Conservation (phyloP, 2,888 invertebrate genomes). For the Geophilus truncorum region DNA sequence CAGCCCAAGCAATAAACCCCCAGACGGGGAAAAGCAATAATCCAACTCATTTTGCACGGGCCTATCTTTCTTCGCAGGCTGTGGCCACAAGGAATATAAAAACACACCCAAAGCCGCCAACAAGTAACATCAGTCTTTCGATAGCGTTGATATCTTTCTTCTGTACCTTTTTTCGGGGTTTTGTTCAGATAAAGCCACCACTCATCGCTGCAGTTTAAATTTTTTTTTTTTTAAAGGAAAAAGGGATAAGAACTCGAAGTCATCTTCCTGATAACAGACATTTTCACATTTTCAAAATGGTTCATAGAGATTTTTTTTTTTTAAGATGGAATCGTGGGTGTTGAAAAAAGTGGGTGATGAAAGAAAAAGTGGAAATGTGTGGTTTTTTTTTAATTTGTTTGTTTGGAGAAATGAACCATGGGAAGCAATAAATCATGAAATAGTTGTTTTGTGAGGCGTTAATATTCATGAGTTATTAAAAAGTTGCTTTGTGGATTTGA, state of each 20-base stretch:
- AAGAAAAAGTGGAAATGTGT: no score
- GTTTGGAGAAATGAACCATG: no score
- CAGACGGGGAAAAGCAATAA: background rate
- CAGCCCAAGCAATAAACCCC: background rate
- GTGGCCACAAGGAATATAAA: background rate
- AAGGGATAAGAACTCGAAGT: background rate
- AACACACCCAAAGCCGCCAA: background rate
- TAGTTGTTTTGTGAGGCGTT: no score
- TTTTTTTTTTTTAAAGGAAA: background rate
- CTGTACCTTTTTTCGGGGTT: background rate
- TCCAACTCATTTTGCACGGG: background rate
- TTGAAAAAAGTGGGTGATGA: no score
- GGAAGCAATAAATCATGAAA: no score
- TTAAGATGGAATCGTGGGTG: no score
- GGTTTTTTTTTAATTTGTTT: no score
- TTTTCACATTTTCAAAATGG: no score
- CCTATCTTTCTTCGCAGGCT: background rate
- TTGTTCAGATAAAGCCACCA: background rate
- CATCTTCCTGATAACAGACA: no score
- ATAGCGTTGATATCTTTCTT: constrained; percentile 11
- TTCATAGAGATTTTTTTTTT: no score
- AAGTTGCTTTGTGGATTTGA: no score
- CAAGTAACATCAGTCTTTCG: background rate
- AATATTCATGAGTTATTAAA: no score
- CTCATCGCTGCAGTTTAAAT: background rate